Evolutionary conservation across 1,140 invertebrate genomes (phyloP).

Genomic region (Drosophila setifemur): DNA sequence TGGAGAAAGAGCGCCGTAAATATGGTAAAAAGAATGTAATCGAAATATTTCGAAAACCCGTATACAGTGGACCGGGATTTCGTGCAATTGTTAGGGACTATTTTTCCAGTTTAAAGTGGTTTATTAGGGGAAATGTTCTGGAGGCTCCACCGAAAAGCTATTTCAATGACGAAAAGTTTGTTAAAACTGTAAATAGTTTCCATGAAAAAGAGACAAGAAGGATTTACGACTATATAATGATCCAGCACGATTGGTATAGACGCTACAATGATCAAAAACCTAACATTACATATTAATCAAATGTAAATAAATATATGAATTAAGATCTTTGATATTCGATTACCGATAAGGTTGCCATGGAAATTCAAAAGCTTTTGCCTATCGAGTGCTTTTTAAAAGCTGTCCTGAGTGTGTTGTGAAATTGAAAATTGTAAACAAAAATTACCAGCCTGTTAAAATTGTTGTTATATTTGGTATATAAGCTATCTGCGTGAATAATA

Average conservation of each 20-base stretch:
- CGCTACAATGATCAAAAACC: constrained; percentile 28
- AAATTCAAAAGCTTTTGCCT: neutral
- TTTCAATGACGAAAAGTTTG: constrained; percentile 37
- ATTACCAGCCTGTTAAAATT: constrained; percentile 17
- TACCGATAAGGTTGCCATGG: neutral
- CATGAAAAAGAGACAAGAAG: constrained; percentile 28
- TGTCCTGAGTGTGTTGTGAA: constrained; percentile 15
- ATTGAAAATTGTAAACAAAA: constrained; percentile 32
- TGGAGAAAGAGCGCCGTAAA: constrained; percentile 32
- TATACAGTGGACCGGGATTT: constrained; percentile 32
- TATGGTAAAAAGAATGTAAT: constrained; percentile 58
- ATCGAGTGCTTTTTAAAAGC: constrained; percentile 14
- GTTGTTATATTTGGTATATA: neutral
- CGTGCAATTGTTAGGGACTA: constrained; percentile 23
- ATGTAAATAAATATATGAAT: constrained; percentile 16
- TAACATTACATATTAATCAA: no score
- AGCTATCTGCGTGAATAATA: neutral
- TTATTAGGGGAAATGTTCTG: constrained; percentile 33
- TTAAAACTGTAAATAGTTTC: constrained; percentile 24
- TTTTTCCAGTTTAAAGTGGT: constrained; percentile 46
- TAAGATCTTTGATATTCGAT: no score
- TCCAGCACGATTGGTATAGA: constrained; percentile 16
- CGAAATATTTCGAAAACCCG: constrained; percentile 39
- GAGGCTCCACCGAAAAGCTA: constrained; percentile 46
- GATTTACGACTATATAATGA: constrained; percentile 40